Base-by-base conservation (phyloP, 2,797 vertebrate species). In the Melanotaenia trifasciata region DNA sequence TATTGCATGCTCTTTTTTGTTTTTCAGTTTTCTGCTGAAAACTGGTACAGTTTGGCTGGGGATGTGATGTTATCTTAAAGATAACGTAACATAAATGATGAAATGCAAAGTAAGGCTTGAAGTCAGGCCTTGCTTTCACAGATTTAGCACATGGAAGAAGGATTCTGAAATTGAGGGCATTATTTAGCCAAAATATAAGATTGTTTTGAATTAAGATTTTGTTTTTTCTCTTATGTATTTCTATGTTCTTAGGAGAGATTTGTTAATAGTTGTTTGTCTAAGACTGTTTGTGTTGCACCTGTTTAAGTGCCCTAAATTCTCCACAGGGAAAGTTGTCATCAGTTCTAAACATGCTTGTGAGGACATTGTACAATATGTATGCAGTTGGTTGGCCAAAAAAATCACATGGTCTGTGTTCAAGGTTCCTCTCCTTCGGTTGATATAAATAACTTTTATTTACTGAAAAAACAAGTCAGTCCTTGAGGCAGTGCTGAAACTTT, bases 271-370 rank as follows among this genome's bases (percentile, higher is more conserved):
- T 43, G 59, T 75, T 70, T 4, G 28, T 64, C 59, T 65, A 40
- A 0, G 43, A 30, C 53, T 80, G 61, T 83, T 82, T 69, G 72
- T 64, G 63, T 32, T 76, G 81, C 90, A 90, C 84, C 85, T 91
- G 89, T 84, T 82, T 58, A 69, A 78, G 62, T 82, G 64, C 59
- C 54, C 71, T 56, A 70, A 73, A 87, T 89, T 70, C 76, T 83
- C 56, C 50, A 43, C 61, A 0, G 5, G 53, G 51, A 74, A 78
- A 73, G 78, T 78, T 89, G 90, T 91, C 87, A 84, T 86, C 88
- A 65, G 68, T 58, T 87, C 68, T 64, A 32, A 71, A 51, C 57
- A 18, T 70, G 66, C 66, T 58, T 58, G 33, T 75, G 67, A 73
- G 65, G 78, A 74, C 61, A 53, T 64, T 40, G 72, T 56, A 56